Base-by-base conservation (phyloP, 2,797 vertebrate genomes). In the Neosilurus mollespiculum region DNA sequence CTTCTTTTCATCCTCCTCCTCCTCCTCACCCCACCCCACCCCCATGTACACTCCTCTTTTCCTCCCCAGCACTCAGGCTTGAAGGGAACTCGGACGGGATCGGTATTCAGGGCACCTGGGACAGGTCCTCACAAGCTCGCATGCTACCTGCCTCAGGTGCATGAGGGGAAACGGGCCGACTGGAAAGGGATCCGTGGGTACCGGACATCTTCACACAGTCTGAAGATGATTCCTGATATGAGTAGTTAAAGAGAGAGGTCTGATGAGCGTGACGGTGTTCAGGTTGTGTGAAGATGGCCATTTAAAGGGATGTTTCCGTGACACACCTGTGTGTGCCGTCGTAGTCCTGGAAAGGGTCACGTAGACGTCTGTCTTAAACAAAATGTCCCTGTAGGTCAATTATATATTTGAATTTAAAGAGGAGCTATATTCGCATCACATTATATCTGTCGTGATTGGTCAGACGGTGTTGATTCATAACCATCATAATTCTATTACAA, bases 81-180 rank as follows among this genome's bases (percentile, higher is more conserved):
- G 80, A 94, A 93, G 91, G 93, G 85, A 94, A 92, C 86, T 87
- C 80, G 61, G 59, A 0, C 72, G 61, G 56, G 51, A 69, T 86
- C 77, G 79, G 37, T 59, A 66, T 67, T 56, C 14, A 16, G 14
- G 34, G 11, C 20, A 78, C 79, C 77, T 83, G 84, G 10, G 16
- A 53, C 66, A 61, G 65, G 59, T 75, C 54, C 37, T 51, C 8
- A 4, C n/a, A 1, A 7, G 26, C 9, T 12, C 6, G 22, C 18
- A 75, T 53, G 20, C 58, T 24, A 77, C 79, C 73, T 80, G 62
- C 1, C 53, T 69, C 54, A 67, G 62, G 53, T 65, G 70, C 43
- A 43, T 59, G 49, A 6, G 37, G 37, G 8, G 43, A 51, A 64
- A 9, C 8, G 26, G 5, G 9, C 4, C 7, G 51, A 73, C 78